Evolutionary conservation across 2,888 invertebrate genomes (phyloP).

Genomic region (Idaea biselata): DNA sequence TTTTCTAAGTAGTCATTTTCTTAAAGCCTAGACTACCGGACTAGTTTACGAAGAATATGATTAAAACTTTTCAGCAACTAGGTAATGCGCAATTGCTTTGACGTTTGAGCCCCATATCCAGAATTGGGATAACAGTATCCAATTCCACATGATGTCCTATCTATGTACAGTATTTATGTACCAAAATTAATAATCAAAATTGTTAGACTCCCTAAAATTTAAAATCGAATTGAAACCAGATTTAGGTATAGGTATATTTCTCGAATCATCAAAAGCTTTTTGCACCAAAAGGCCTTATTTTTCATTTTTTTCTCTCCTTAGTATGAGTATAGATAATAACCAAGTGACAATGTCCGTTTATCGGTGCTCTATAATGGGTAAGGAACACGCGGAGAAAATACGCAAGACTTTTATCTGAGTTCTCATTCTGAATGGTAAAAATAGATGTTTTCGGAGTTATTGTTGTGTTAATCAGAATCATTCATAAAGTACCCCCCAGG

Average conservation of each 20-base stretch:
- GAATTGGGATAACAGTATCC: too few relatives aligned
- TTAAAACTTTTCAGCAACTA: too few relatives aligned
- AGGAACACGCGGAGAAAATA: constrained; percentile 13
- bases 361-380: constrained; percentile 1
- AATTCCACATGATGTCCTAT: too few relatives aligned
- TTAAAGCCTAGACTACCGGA: constrained; percentile 30
- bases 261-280: constrained; percentile 31
- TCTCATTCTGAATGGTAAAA: constrained; percentile 17
- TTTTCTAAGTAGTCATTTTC: constrained; percentile 10
- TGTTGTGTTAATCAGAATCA: neutral
- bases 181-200: too few relatives aligned
- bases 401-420: constrained; percentile 19
- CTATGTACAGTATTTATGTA: too few relatives aligned
- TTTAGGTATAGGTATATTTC: neutral
- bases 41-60: constrained; percentile 15
- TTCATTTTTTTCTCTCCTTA: too few relatives aligned
- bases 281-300: too few relatives aligned
- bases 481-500: neutral
- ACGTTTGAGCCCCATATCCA: too few relatives aligned
- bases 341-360: constrained; percentile 39
- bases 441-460: neutral
- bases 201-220: too few relatives aligned
- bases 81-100: too few relatives aligned
- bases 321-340: constrained; percentile 10
- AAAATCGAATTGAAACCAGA: too few relatives aligned